phyloP scores from a whole-genome alignment of 2,113 vertebrate genomes.

The Tringa solitaria region DNA sequence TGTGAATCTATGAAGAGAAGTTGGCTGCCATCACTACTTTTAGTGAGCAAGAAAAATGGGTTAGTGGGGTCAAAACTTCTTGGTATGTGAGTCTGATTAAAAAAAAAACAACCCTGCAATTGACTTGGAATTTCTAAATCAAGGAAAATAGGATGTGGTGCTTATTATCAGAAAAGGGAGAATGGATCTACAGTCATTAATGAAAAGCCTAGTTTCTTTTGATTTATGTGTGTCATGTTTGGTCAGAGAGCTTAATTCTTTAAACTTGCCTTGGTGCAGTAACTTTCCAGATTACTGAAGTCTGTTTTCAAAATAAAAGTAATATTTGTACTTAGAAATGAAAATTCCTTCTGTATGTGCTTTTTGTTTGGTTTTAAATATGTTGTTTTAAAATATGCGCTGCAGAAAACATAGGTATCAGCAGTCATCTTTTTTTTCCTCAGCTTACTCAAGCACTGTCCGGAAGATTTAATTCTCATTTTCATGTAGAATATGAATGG shows the following conservation, averaged over 20 bases:
- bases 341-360: not conserved
- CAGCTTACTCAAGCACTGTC: slow-evolving; percentile 90
- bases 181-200: not conserved
- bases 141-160: not conserved
- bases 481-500: slow-evolving; percentile 98
- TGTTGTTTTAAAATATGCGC: not conserved
- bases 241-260: not conserved
- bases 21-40: not conserved
- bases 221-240: not conserved
- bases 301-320: not conserved
- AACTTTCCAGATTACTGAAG: not conserved
- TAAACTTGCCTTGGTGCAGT: not conserved
- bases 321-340: not conserved
- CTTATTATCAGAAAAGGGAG: not conserved
- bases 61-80: not conserved
- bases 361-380: not conserved
- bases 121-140: not conserved
- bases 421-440: not conserved
- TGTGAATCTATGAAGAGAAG: not conserved
- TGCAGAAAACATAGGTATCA: rapidly evolving
- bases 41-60: not conserved
- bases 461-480: slow-evolving; percentile 93
- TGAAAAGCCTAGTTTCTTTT: not conserved
- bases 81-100: not conserved
- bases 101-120: not conserved